Evolutionary conservation across 2,888 invertebrate genomes (phyloP).

Genomic region (Flexamia atlantica): DNA sequence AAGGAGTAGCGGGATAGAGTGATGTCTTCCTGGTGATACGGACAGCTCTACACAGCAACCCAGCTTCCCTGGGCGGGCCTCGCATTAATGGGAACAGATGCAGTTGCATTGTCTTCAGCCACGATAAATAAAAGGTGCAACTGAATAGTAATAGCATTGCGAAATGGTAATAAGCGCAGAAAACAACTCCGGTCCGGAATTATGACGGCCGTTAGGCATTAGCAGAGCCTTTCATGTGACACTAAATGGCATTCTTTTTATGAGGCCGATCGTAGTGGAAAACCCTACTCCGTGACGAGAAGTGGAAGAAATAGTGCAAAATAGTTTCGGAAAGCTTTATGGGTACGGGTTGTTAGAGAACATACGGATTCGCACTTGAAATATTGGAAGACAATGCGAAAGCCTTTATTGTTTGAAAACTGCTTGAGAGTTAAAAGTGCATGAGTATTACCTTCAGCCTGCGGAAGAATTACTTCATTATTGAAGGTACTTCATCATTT

Average conservation of each 20-base stretch:
- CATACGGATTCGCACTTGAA: background rate
- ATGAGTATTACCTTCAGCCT: too few species aligned
- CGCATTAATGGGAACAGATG: background rate
- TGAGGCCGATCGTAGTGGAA: background rate
- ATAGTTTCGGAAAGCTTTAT: slow-evolving; percentile 13
- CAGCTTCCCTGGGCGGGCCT: slow-evolving; percentile 28
- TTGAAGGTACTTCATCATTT: too few species aligned
- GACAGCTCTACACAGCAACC: background rate
- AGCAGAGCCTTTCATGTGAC: slow-evolving; percentile 19
- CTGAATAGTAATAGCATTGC: slow-evolving; percentile 16
- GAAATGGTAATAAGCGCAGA: slow-evolving; percentile 21
- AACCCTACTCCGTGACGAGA: background rate
- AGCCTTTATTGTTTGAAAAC: background rate
- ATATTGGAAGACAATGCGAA: background rate
- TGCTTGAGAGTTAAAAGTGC: too few species aligned
- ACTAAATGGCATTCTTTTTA: slow-evolving; percentile 9
- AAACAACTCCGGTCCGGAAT: slow-evolving; percentile 19
- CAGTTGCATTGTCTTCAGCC: slow-evolving; percentile 19
- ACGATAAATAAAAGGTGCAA: slow-evolving; percentile 45
- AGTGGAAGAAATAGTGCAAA: slow-evolving; percentile 10
- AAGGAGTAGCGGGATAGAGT: background rate
- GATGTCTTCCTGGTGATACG: slow-evolving; percentile 16
- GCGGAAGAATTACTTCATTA: too few species aligned
- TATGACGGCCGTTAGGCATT: background rate
- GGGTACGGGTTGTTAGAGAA: background rate